These are phyloP conservation scores for Synodontis membranacea DNA, from an alignment of 2,113 vertebrate genomes.

Conservation along the genomic window DNA sequence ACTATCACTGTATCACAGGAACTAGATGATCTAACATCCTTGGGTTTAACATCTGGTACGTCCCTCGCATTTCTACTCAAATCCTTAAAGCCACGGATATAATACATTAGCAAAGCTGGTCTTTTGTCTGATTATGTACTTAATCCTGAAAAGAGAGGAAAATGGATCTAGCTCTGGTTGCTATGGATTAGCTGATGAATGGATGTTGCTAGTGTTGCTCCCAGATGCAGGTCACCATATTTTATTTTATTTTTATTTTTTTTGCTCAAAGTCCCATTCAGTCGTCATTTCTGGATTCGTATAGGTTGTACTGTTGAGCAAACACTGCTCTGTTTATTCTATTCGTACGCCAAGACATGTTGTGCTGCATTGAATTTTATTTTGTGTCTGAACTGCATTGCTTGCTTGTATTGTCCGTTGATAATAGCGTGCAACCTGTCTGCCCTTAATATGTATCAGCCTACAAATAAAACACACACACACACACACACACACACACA, in stretches of 20 bases:
- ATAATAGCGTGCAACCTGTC: neutral
- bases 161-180: slow-evolving; percentile 49
- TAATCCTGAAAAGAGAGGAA: slow-evolving; percentile 54
- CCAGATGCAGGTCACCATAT: slow-evolving; percentile 40
- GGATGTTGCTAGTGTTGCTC: slow-evolving; percentile 33
- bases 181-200: slow-evolving; percentile 52
- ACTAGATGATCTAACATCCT: neutral
- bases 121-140: slow-evolving; percentile 54
- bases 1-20: neutral
- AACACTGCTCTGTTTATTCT: neutral
- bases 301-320: neutral
- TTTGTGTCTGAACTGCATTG: neutral
- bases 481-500: slow-evolving; percentile 25
- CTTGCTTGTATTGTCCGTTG: neutral
- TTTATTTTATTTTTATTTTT: no score
- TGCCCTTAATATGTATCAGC: neutral
- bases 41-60: neutral
- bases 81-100: slow-evolving; percentile 33
- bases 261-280: neutral
- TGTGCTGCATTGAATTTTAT: neutral
- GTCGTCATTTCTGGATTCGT: neutral
- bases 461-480: slow-evolving; percentile 7
- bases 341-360: neutral
- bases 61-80: neutral
- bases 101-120: slow-evolving; percentile 40